These are phyloP conservation scores for Helicoverpa armigera DNA, from an alignment of 1,140 invertebrate genomes.

Conservation along the genomic window DNA sequence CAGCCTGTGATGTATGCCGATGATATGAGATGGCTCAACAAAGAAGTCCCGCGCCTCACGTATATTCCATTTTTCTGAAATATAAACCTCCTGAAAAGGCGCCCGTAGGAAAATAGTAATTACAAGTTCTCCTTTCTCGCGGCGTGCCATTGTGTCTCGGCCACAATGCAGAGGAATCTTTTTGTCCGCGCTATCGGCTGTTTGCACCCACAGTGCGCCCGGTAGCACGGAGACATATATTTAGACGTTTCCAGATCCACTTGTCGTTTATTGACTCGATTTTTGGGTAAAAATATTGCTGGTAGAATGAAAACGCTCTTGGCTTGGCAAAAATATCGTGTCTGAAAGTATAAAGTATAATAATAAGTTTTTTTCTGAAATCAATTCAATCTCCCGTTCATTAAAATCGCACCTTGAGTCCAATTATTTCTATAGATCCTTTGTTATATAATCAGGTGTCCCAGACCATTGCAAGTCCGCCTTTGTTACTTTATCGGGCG, in stretches of 20 bases:
- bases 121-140: constrained; percentile 78
- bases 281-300: constrained; percentile 25
- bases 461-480: constrained; percentile 2
- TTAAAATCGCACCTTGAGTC: not conserved
- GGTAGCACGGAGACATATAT: constrained; percentile 63
- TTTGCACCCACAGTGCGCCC: constrained; percentile 76
- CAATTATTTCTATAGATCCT: not conserved
- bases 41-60: constrained; percentile 51
- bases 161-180: constrained; percentile 84
- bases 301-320: no score
- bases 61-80: constrained; percentile 75
- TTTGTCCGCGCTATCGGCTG: constrained; percentile 82
- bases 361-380: not conserved
- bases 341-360: not conserved
- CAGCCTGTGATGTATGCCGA: constrained; percentile 51
- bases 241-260: constrained; percentile 60
- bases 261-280: constrained; percentile 60
- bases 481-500: not conserved
- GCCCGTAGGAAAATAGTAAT: constrained; percentile 84
- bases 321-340: not conserved
- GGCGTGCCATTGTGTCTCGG: constrained; percentile 70
- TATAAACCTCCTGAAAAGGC: constrained; percentile 82
- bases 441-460: constrained; percentile 4
- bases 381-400: not conserved
- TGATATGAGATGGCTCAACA: constrained; percentile 57